Conservation (phyloP, 2,888 invertebrate species). For the Crepidodera aurea region DNA sequence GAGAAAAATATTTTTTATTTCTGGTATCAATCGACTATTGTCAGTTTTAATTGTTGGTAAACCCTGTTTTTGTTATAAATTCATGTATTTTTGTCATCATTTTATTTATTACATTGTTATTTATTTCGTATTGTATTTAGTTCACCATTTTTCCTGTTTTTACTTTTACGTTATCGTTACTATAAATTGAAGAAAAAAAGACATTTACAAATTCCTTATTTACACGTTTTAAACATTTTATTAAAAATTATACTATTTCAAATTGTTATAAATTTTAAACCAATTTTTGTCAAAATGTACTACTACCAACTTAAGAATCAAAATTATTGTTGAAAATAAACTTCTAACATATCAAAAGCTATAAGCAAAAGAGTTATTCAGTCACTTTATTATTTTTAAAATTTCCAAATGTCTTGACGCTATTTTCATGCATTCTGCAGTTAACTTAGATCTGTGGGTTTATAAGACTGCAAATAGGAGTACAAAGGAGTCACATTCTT, state of each 20-base stretch:
- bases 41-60: constrained; percentile 3
- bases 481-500: constrained; percentile 13
- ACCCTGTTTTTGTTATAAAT: background rate
- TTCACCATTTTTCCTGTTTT: background rate
- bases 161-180: background rate
- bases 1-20: no score
- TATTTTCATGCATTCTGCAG: constrained; percentile 16
- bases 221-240: no score
- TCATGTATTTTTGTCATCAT: constrained; percentile 2
- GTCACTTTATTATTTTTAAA: no score
- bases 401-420: no score
- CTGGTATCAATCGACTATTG: no score
- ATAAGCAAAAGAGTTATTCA: no score
- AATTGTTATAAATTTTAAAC: no score
- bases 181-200: no score
- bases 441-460: constrained; percentile 27
- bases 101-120: constrained; percentile 14
- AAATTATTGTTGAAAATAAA: no score
- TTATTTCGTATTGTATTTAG: background rate
- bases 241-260: no score
- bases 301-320: no score
- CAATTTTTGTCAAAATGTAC: no score
- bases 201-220: background rate
- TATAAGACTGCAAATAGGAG: constrained; percentile 29
- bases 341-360: background rate